Evolutionary conservation across 1,140 invertebrate genomes (phyloP), one percentile per base, ranked within the genome.

Genomic region (Neuroterus valhalla): DNA sequence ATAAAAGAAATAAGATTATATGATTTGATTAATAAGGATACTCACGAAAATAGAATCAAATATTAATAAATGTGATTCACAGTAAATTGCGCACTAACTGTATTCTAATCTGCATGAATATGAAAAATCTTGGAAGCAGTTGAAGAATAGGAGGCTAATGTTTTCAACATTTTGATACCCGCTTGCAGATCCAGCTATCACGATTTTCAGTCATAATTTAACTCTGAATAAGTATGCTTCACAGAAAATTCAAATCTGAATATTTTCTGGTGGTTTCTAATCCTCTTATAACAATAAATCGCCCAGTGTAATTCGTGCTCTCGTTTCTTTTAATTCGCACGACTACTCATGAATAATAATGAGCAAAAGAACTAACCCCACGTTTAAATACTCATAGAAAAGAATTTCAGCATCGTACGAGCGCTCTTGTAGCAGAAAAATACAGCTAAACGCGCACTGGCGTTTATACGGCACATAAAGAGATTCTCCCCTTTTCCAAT

Each of bases 361-460:
- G 52, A 62, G 52, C 26, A 15, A 14, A 26, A 62, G 26, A 62
- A 62, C 52, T 62, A 62, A 62, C 26, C 52, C 52, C 52, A 23
- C 52, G 52, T 62, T 62, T 62, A 62, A 62, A 62, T 26, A 62
- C 52, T 62, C 52, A 62, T 62, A 62, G 52, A 62, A 62, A 62
- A 62, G 52, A 62, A 62, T 62, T 62, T 62, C 11, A 62, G 31
- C 23, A 62, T 62, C 52, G 52, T 62, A 62, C 52, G 10, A 23
- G 21, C 21, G 23, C 52, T 62, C 21, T 62, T 62, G 52, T 62
- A 62, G 52, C 52, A 11, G 26, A 31, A 62, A 62, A 62, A 15
- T 55, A 55, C 52, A 62, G 23, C 26, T 62, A 62, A 62, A 62
- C 52, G 52, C 31, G 52, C 17, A 31, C 52, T 62, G 52, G 52